These are phyloP conservation scores for Falco naumanni DNA, from an alignment of 2,797 vertebrate genomes.

Conservation along the genomic window DNA sequence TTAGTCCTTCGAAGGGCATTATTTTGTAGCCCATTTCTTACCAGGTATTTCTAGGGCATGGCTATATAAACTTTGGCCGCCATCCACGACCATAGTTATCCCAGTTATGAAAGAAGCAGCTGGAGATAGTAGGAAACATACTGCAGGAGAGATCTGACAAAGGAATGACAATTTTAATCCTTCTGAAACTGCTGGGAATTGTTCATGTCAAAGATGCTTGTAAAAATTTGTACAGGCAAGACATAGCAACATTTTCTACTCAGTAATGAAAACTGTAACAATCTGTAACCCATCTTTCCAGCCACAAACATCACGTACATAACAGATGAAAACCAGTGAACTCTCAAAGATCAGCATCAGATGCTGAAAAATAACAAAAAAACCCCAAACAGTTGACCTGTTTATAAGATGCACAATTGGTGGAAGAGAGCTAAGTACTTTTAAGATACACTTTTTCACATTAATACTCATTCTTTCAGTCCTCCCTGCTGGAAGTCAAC, in stretches of 20 bases:
- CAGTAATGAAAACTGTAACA: neutral
- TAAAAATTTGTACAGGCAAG: neutral
- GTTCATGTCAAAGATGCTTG: neutral
- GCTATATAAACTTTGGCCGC: slow-evolving; percentile 85
- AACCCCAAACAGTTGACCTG: neutral
- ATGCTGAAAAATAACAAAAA: neutral
- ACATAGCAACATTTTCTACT: neutral
- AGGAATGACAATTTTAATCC: neutral
- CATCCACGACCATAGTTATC: slow-evolving; percentile 88
- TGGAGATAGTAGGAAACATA: slow-evolving; percentile 94
- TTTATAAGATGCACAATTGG: neutral
- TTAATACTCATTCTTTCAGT: neutral
- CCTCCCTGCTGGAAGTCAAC: neutral
- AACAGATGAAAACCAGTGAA: neutral
- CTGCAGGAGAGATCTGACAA: slow-evolving; percentile 86
- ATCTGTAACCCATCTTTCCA: neutral
- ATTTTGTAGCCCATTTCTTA: slow-evolving; percentile 61
- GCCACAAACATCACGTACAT: neutral
- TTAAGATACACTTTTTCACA: neutral
- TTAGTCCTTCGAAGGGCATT: neutral
- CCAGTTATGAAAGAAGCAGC: slow-evolving; percentile 92
- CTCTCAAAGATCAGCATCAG: neutral
- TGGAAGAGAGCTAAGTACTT: neutral
- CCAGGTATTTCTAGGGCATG: slow-evolving; percentile 78
- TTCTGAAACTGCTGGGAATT: neutral